Conservation (phyloP, 2,113 vertebrate genomes). For the Microtus richardsoni region DNA sequence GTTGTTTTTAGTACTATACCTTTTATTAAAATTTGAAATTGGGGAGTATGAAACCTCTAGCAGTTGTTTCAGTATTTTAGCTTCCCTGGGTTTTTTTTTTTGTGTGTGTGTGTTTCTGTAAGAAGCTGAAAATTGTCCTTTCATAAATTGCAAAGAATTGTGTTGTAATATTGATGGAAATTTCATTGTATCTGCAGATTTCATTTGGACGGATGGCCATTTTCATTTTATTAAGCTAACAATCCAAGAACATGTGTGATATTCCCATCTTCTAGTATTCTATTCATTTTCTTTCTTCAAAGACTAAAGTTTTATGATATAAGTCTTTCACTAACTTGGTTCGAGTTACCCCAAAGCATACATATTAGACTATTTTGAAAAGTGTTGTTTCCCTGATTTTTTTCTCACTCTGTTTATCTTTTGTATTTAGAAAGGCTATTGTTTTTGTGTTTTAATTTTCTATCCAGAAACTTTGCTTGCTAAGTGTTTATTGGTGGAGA, state of each 20-base stretch:
- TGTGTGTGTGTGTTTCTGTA: background rate
- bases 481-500: background rate
- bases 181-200: background rate
- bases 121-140: background rate
- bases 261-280: background rate
- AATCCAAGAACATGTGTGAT: background rate
- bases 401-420: background rate
- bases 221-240: background rate
- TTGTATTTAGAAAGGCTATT: background rate
- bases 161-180: background rate
- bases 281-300: background rate
- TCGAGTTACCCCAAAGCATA: background rate
- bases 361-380: background rate
- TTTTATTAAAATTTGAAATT: background rate
- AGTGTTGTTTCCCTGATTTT: background rate
- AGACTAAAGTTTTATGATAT: background rate
- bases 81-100: background rate
- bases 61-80: background rate
- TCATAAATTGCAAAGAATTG: background rate
- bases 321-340: background rate
- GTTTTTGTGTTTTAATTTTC: background rate
- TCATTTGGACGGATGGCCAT: background rate
- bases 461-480: background rate
- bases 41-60: background rate
- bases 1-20: background rate